Conservation (phyloP, 2,888 invertebrate species). For the Chalcis sispes region DNA sequence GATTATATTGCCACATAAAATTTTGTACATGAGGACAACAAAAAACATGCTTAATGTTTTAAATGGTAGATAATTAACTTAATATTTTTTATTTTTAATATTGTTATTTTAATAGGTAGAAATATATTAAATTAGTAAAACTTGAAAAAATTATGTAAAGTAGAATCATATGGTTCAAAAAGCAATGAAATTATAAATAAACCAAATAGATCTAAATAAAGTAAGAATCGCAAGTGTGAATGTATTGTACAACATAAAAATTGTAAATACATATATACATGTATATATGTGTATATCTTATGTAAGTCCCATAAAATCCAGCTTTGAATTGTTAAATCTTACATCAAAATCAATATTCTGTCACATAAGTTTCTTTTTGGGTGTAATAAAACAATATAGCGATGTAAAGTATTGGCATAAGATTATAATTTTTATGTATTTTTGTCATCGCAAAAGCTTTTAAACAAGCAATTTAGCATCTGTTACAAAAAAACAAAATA, state of each 20-base stretch:
- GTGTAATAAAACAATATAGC: constrained; percentile 42
- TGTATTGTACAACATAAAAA: constrained; percentile 28
- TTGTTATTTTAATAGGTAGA: constrained; percentile 59
- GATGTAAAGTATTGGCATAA: too few species aligned
- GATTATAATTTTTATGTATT: constrained; percentile 25
- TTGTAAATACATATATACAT: constrained; percentile 51
- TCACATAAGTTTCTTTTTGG: constrained; percentile 17
- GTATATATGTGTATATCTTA: constrained; percentile 48
- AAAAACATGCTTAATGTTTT: constrained; percentile 30
- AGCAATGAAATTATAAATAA: constrained; percentile 20
- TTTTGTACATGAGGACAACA: not conserved
- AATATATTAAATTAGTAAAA: constrained; percentile 21
- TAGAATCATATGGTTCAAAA: constrained; percentile 24
- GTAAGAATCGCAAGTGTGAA: constrained; percentile 8
- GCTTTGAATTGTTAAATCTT: constrained; percentile 46
- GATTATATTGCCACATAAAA: constrained; percentile 36
- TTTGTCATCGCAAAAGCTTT: constrained; percentile 39
- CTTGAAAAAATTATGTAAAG: constrained; percentile 21
- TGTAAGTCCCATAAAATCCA: constrained; percentile 31
- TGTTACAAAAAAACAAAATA: constrained; percentile 12
- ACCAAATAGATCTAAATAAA: constrained; percentile 23
- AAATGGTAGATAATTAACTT: constrained; percentile 58
- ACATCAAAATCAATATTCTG: constrained; percentile 6
- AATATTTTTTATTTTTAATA: constrained; percentile 67
- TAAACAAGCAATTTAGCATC: constrained; percentile 10